These are phyloP conservation scores for Conistra vaccinii DNA, from an alignment of 2,888 invertebrate genomes.

Conservation along the genomic window DNA sequence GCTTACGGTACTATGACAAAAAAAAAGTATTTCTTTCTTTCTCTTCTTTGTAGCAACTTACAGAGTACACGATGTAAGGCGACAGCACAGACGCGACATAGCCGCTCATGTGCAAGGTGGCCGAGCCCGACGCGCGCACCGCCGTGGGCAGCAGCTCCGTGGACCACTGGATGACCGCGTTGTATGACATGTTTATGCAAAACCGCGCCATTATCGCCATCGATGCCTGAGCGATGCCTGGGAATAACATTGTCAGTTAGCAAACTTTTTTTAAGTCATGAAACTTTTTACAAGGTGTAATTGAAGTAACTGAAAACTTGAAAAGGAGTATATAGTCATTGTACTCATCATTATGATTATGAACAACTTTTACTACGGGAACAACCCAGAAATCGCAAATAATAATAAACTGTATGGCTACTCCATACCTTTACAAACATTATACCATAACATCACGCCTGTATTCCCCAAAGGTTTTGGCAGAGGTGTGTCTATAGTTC, in stretches of 20 bases:
- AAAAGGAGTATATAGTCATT: no score
- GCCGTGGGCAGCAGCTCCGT: slow-evolving; percentile 86
- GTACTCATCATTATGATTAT: no score
- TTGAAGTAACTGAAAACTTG: no score
- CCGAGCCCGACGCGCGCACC: slow-evolving; percentile 84
- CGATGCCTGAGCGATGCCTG: slow-evolving; percentile 72
- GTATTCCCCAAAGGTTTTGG: no score
- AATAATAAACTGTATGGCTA: no score
- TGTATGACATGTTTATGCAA: slow-evolving; percentile 87
- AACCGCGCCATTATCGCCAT: slow-evolving; percentile 85
- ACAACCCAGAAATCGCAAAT: no score
- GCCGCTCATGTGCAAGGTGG: slow-evolving; percentile 86
- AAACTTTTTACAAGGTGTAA: no score
- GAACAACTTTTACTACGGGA: no score
- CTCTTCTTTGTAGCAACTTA: slow-evolving; percentile 60
- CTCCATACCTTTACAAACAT: no score
- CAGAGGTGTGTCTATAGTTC: no score
- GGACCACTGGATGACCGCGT: slow-evolving; percentile 85
- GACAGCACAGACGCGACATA: slow-evolving; percentile 83
- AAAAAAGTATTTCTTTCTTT: not conserved
- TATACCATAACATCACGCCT: no score
- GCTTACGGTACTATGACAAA: not conserved
- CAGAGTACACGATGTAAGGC: slow-evolving; percentile 86
- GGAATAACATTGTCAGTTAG: not conserved
- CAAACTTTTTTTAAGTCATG: no score